phyloP scores from a whole-genome alignment of 1,140 invertebrate species.

The Antheraea mylitta region DNA sequence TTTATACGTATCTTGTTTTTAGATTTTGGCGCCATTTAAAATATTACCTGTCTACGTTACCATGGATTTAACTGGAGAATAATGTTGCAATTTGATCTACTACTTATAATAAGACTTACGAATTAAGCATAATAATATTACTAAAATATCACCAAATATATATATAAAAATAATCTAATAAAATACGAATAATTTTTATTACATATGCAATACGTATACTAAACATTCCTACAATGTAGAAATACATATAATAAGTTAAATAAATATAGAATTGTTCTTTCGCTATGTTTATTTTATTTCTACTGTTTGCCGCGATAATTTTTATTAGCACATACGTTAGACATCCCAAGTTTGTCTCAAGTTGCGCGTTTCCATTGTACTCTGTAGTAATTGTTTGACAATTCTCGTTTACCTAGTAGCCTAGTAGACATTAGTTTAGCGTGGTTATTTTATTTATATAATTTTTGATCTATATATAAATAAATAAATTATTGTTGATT shows the following conservation, averaged over 20 bases:
- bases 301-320: constrained; percentile 46
- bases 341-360: constrained; percentile 34
- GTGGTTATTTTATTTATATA: too few relatives aligned
- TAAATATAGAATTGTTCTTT: constrained; percentile 29
- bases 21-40: too few relatives aligned
- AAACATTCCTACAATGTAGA: not conserved
- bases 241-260: constrained; percentile 15
- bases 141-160: not conserved
- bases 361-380: constrained; percentile 37
- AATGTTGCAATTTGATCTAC: too few relatives aligned
- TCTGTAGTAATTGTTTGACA: not conserved
- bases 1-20: too few relatives aligned
- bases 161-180: not conserved
- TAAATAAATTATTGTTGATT: too few relatives aligned
- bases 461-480: too few relatives aligned
- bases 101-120: too few relatives aligned
- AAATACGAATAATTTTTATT: not conserved
- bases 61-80: too few relatives aligned
- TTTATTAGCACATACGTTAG: constrained; percentile 41
- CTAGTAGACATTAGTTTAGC: too few relatives aligned
- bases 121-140: too few relatives aligned
- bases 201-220: not conserved
- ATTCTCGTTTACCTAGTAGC: too few relatives aligned
- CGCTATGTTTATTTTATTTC: constrained; percentile 25
- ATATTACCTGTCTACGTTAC: too few relatives aligned